These are phyloP conservation scores for Pangasius djambal DNA, from an alignment of 2,797 vertebrate species.

Conservation along the genomic window DNA sequence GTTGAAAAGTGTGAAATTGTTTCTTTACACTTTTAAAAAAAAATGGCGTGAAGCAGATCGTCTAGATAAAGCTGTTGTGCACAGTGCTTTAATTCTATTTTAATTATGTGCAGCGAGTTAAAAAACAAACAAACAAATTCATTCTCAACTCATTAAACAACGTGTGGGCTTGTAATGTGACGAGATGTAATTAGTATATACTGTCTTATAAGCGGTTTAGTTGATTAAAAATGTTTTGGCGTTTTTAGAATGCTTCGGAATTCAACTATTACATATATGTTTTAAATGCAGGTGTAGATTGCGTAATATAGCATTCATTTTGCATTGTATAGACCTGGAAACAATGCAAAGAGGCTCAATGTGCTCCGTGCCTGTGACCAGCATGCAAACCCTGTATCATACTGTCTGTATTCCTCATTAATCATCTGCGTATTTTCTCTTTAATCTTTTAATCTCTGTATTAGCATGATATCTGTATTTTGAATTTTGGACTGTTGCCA, in stretches of 20 bases:
- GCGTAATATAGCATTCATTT: neutral
- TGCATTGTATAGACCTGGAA: neutral
- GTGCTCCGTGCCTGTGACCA: neutral
- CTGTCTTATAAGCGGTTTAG: neutral
- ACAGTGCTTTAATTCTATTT: neutral
- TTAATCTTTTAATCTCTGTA: neutral
- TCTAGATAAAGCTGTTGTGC: neutral
- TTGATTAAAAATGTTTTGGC: neutral
- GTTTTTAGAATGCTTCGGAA: neutral
- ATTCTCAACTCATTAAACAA: conserved; percentile 8
- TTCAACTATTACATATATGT: neutral
- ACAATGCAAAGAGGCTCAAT: neutral
- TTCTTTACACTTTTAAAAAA: neutral
- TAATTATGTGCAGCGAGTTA: neutral
- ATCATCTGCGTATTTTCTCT: neutral
- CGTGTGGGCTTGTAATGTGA: neutral
- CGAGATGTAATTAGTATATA: neutral
- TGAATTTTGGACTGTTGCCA: neutral
- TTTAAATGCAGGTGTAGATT: neutral
- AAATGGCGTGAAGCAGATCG: neutral
- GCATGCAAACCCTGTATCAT: neutral
- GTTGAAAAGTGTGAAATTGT: neutral
- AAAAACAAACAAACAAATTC: neutral
- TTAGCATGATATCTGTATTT: neutral
- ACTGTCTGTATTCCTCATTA: neutral